Evolutionary conservation across 2,888 invertebrate species (phyloP), one percentile per base, ranked within the genome.

Genomic region (Brassicogethes aeneus): DNA sequence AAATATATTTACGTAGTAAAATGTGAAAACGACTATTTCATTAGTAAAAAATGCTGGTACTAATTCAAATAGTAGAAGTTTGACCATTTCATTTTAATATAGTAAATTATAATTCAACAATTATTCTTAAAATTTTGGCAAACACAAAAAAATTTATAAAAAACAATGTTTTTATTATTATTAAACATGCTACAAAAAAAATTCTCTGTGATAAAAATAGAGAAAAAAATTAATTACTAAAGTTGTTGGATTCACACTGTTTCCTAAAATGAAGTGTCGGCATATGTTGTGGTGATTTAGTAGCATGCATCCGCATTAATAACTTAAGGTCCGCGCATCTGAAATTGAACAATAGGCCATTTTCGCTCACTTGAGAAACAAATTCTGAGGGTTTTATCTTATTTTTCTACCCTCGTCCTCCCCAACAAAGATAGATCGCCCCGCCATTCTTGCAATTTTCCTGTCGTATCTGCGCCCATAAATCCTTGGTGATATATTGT

Each of bases 401-500:
- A 66, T 66, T 68, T 68, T 68, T 66, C 65, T 70, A 68, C 66
- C 60, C 73, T 69, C 74, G 74, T 60, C 59, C 57, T 57, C 54
- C 58, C 76, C 79, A 80, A 80, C 80, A 79, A 80, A 85, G 85
- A 85, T 85, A 84, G 84, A 85, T 85, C 82, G 82, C 83, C 79
- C 81, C 82, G 81, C 82, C 85, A 85, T 85, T 85, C 85, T 85
- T 85, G 85, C 85, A 85, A 85, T 85, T 85, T 85, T 84, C 83
- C 85, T 85, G 85, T 85, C 85, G 85, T 85, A 85, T 83, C 83
- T 83, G 80, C 76, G 80, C 79, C 80, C 83, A 81, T 85, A 85
- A 84, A 85, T 84, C 81, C 78, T 73, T 75, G 70, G 81, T 84
- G 84, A 85, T 81, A 82, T 84, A 85, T 83, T 77, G 79, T 73